A percentile compares a stretch with the other conserved stretches of the same genome.
Evolutionary conservation across 2,888 invertebrate species (phyloP).

Genomic region (Heliconius ethilla): DNA sequence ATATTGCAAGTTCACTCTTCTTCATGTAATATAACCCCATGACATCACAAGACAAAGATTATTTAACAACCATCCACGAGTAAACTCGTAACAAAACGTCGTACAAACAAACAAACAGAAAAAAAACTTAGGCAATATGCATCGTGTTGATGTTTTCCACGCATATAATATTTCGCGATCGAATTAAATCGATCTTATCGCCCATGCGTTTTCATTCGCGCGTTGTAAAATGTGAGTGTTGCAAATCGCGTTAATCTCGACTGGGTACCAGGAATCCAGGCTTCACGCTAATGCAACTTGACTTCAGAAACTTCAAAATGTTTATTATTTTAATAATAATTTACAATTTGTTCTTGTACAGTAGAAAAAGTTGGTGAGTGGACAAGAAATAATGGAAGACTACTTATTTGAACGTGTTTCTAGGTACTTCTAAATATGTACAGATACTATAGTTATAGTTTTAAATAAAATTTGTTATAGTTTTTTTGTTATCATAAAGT

Average conservation of each 20-base stretch:
- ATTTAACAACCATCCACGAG: neutral
- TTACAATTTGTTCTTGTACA: conserved; percentile 12
- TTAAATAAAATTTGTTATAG: too few relatives aligned
- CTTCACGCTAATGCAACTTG: conserved; percentile 50
- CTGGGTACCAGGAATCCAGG: conserved; percentile 57
- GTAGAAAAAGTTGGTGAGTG: neutral
- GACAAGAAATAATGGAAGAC: neutral
- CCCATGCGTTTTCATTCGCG: conserved; percentile 60
- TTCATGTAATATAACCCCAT: neutral
- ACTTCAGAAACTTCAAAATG: conserved; percentile 45
- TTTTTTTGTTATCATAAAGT: too few relatives aligned
- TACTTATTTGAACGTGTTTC: neutral
- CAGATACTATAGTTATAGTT: too few relatives aligned
- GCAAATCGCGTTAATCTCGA: conserved; percentile 55
- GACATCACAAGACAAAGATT: neutral
- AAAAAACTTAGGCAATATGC: conserved; percentile 17
- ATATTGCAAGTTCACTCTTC: too few relatives aligned
- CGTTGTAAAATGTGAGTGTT: conserved; percentile 53
- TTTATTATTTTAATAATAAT: conserved; percentile 33
- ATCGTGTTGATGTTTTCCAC: conserved; percentile 56
- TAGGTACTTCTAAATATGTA: neutral
- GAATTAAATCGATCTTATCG: conserved; percentile 64
- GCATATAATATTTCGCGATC: conserved; percentile 69
- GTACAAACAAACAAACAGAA: neutral
- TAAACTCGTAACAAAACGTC: neutral